Evolutionary conservation across 1,140 invertebrate genomes (phyloP).

Genomic region (Zaprionus taronus): DNA sequence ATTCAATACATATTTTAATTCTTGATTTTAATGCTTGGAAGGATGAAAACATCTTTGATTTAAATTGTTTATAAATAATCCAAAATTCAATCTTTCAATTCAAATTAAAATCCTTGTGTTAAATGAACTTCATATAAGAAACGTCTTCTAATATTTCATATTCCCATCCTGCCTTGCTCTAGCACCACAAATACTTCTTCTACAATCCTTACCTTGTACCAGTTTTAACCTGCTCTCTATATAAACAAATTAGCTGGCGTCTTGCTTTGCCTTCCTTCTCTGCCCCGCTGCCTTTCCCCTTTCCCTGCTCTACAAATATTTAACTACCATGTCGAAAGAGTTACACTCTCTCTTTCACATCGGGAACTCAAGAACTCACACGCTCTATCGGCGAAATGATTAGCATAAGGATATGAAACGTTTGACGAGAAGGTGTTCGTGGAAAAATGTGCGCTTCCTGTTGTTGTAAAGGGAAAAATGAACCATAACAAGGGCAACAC

Average conservation of each 20-base stretch:
- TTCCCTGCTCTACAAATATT: constrained; percentile 28
- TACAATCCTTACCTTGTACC: neutral
- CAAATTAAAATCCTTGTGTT: too few relatives aligned
- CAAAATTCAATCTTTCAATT: too few relatives aligned
- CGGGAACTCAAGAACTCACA: constrained; percentile 31
- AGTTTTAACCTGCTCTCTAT: neutral
- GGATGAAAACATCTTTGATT: too few relatives aligned
- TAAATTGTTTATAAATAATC: too few relatives aligned
- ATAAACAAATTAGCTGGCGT: constrained; percentile 12
- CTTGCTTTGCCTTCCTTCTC: neutral
- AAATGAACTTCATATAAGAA: too few relatives aligned
- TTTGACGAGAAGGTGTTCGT: constrained; percentile 38
- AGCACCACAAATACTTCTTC: neutral
- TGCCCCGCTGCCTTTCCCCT: neutral
- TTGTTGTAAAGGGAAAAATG: constrained; percentile 47
- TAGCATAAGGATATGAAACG: constrained; percentile 72
- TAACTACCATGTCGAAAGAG: constrained; percentile 40
- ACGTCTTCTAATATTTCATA: too few relatives aligned
- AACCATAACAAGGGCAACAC: constrained; percentile 38
- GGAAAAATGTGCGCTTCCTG: constrained; percentile 67
- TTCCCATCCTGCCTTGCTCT: too few relatives aligned
- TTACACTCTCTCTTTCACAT: constrained; percentile 24
- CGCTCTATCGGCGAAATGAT: constrained; percentile 42
- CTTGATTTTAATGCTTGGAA: too few relatives aligned
- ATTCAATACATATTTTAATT: too few relatives aligned